Base-by-base conservation (phyloP, 2,888 invertebrate genomes). In the Erannis defoliaria region DNA sequence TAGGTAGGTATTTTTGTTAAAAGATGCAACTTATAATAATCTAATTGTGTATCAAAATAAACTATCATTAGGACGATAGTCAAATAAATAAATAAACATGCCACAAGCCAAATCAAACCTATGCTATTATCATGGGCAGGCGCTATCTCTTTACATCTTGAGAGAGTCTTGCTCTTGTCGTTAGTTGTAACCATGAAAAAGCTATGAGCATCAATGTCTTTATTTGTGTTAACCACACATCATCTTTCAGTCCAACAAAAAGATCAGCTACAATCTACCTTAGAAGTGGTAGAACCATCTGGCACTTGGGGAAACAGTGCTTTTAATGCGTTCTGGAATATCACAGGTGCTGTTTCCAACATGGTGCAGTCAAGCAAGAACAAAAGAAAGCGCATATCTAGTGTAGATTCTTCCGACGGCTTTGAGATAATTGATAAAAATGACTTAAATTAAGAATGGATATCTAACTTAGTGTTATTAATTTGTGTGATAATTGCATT, bases 371-470 rank as follows among this genome's bases (percentile, higher is more conserved):
- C 80, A 63, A 73, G 81, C 59, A 78, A 77, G 53, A 81, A 68
- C 45, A 85, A 81, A 77, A 82, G 85, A 57, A 82, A 85, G 69
- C 77, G 87, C 65, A 71, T 89, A 21, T 82, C 88, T 40, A 91
- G 92, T 77, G 77, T 76, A 54, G 90, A 90, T 71, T 91, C 90
- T 35, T 87, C 92, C 48, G 92, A 93, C 81, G 92, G 90, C n/a
- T 93, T 93, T 80, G 92, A 91, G 85, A 89, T 93, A 46, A 84
- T 93, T 71, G 90, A 93, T 70, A 84, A 89, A 81, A 85, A 81
- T 78, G 92, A 93, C 60, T 72, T 90, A 65, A 77, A 81, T 66
- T 88, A 84, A 78, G 62, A 31, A 3, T 23, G 5, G 5, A 69
- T 64, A 69, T 69, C 62, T 53, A 31, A 23, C 18, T 29, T 40